Base-by-base conservation (phyloP, 2,797 vertebrate species). In the Lutjanus campechanus region DNA sequence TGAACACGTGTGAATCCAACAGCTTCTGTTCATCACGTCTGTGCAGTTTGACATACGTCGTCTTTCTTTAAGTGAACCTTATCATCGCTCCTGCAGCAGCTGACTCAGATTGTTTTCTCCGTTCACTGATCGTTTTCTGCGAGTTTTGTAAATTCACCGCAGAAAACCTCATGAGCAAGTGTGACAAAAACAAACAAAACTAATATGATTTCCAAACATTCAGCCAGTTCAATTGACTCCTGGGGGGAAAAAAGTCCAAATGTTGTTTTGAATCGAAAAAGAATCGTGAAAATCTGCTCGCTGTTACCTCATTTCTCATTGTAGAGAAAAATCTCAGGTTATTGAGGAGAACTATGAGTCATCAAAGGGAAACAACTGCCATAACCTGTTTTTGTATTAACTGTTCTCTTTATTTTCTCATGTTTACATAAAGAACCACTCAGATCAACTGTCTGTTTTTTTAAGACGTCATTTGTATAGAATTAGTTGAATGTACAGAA, bases 311-410 rank as follows among this genome's bases (percentile, higher is more conserved):
- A 80, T 87, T 77, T 92, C 85, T 89, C 82, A 89, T 64, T 55
- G 78, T 80, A 77, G 69, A 88, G 81, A 91, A 91, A 73, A 90
- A 88, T 90, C 95, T 96, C 94, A 95, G 95, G 94, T 94, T 77
- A 36, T 86, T 83, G 76, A 86, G 79, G 83, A 75, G 80, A 81
- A 71, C 81, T 79, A 82, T 64, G 80, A 91, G 65, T 88, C 79
- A 84, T 82, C 55, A 68, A 77, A 86, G 71, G 69, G 79, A 88
- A 85, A 73, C 58, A 77, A 89, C 88, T 91, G 88, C 77, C 83
- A 79, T 89, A 16, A 49, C n/a, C 69, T 69, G 41, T 64, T 75
- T 79, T 73, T 64, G 6, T 43, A 55, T 73, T 64, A 59, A 43
- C 53, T 71, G 36, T 76, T 41, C 43, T 76, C 73, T 75, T 64